These are phyloP conservation scores for Apis florea DNA, from an alignment of 1,140 invertebrate species.

Conservation along the genomic window DNA sequence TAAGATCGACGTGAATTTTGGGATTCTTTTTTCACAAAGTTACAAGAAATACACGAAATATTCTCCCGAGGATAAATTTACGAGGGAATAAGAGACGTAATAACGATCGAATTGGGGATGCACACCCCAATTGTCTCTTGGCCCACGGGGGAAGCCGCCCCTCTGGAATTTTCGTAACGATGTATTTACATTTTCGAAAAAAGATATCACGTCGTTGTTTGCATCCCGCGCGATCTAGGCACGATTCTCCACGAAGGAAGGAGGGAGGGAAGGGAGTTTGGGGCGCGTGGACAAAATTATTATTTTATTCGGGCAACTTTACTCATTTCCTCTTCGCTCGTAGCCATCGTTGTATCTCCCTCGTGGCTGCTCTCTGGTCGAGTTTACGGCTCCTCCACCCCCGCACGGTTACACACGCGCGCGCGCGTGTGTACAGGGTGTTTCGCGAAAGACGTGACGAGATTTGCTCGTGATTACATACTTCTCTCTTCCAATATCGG, in stretches of 20 bases:
- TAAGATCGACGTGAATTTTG: no score
- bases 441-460: no score
- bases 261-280: not conserved
- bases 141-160: not conserved
- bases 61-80: not conserved
- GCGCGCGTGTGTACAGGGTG: not conserved
- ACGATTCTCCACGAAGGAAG: no score
- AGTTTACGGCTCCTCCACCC: slow-evolving; percentile 56
- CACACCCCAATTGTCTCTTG: not conserved
- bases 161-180: not conserved
- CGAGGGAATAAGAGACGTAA: not conserved
- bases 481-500: no score
- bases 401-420: not conserved
- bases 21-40: no score
- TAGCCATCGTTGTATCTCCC: slow-evolving; percentile 57
- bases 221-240: not conserved
- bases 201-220: not conserved
- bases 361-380: slow-evolving; percentile 55
- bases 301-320: slow-evolving; percentile 43
- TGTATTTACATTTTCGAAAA: slow-evolving; percentile 7
- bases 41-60: no score
- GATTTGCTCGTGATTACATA: no score
- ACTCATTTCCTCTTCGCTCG: slow-evolving; percentile 46
- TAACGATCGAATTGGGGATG: not conserved
- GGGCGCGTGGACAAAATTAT: slow-evolving; percentile 59